Evolutionary conservation across 2,797 vertebrate species (phyloP).

Genomic region (Sebastiscus tertius): DNA sequence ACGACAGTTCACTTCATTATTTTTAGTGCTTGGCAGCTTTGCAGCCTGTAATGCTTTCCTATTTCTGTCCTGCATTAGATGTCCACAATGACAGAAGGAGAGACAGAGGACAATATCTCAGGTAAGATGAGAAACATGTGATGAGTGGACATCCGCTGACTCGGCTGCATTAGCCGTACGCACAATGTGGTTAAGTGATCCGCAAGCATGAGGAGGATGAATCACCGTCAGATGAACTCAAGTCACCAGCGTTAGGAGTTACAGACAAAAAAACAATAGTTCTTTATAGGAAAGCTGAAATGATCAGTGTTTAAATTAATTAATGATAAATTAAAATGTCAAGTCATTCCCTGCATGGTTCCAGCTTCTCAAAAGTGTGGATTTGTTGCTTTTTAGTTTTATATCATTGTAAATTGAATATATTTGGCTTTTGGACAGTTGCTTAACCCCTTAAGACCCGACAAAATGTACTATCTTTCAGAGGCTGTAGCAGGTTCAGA

Average conservation of each 20-base stretch:
- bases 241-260: neutral
- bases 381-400: neutral
- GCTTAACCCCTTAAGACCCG: too few relatives aligned
- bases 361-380: neutral
- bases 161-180: neutral
- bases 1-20: constrained; percentile 36
- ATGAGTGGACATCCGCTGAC: neutral
- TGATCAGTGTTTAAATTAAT: neutral
- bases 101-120: neutral
- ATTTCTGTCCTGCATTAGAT: constrained; percentile 23
- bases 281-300: neutral
- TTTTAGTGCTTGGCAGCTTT: constrained; percentile 42
- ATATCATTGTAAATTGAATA: neutral
- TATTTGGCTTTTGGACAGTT: neutral
- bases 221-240: neutral
- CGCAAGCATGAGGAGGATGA: neutral
- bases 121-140: constrained; percentile 10
- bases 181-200: neutral
- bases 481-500: too few relatives aligned
- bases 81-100: constrained; percentile 4
- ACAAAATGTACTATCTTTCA: too few relatives aligned
- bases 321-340: neutral
- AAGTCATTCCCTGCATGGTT: neutral
- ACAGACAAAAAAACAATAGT: neutral
- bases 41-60: constrained; percentile 19